Base-by-base conservation (phyloP, 2,797 vertebrate species). In the Nothura maculosa region DNA sequence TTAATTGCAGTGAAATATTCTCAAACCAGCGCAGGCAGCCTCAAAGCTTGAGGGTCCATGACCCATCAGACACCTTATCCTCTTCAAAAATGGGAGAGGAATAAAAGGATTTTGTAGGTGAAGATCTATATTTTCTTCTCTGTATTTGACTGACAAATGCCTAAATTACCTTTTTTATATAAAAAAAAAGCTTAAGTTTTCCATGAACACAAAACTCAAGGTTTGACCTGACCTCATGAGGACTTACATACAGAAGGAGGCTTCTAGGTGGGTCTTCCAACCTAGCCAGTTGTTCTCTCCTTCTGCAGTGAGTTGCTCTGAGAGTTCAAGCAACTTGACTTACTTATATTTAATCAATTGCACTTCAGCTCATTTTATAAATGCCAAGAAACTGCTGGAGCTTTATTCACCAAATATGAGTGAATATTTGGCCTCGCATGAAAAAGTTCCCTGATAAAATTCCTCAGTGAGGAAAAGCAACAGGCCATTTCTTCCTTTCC, bases 391-490 rank as follows among this genome's bases (percentile, higher is more conserved):
- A 78, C n/a, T 36, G 32, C 3, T 40, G 70, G 64, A 85, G 27
- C 19, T 77, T 80, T 82, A 18, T 38, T 81, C 24, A 42, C 50
- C 68, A 68, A 55, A 86, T 14, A 75, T 5, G 13, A 93, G n/a
- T n/a, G n/a, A n/a, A n/a, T n/a, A n/a, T n/a, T n/a, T n/a, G 62
- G 22, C 62, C 50, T 85, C 79, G 54, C 42, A 42, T 30, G 48
- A 94, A 55, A 54, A 17, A 19, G 19, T 7, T 55, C 17, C 52
- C 52, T 19, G 69, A 87, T 83, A 73, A 92, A 92, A 94, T 21
- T 25, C 40, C 69, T 61, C 50, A 58, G 52, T 28, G 36, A 84
- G 60, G 88, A 83, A 66, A 6, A 89, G 61, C 0, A 0, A 74
- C 8, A 32, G 13, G 62, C 6, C 8, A 64, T 42, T 66, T 89